These are phyloP conservation scores for Muntiacus reevesi DNA, from an alignment of 2,113 vertebrate species.

Conservation along the genomic window DNA sequence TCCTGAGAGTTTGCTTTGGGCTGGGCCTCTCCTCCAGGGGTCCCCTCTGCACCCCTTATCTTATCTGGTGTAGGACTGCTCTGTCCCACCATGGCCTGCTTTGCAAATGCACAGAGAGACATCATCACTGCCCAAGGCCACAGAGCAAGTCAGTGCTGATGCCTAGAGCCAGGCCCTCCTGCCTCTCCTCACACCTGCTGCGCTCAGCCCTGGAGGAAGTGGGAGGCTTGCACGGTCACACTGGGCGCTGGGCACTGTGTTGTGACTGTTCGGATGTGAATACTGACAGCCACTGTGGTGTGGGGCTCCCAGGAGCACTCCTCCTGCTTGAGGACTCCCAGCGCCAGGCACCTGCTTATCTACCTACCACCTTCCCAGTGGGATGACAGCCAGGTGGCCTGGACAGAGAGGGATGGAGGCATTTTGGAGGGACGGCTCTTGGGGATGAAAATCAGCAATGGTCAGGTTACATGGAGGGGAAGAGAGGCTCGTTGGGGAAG, in stretches of 20 bases:
- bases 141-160: not conserved
- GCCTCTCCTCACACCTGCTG: not conserved
- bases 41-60: not conserved
- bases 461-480: accelerated
- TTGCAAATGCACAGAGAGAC: not conserved
- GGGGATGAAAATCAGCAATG: not conserved
- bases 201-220: not conserved
- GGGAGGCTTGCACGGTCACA: not conserved
- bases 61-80: not conserved
- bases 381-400: not conserved
- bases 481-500: not conserved
- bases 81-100: not conserved
- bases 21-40: not conserved
- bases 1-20: not conserved
- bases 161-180: not conserved
- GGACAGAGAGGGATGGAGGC: not conserved
- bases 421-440: not conserved
- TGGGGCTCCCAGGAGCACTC: not conserved
- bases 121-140: not conserved
- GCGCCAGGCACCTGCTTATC: not conserved
- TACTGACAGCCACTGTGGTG: not conserved
- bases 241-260: not conserved
- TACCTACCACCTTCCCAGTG: not conserved
- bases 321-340: not conserved
- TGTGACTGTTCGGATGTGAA: not conserved